A percentile compares a stretch with the other conserved stretches of the same genome.
Conservation (phyloP, 2,113 vertebrate species). For the Carettochelys insculpta region DNA sequence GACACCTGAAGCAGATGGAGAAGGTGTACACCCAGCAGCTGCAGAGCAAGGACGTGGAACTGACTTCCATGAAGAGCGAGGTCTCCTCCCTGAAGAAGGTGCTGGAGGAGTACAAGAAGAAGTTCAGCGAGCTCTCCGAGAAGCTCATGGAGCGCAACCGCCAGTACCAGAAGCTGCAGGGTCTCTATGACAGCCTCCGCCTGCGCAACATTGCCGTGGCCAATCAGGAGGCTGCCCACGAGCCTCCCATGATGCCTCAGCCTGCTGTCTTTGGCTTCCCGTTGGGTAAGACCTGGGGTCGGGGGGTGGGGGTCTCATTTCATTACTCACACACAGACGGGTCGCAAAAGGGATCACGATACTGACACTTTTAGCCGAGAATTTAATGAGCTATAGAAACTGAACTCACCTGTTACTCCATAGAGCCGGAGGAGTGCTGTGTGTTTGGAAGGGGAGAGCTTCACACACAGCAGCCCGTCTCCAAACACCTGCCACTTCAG, state of each 20-base stretch:
- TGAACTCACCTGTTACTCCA: not conserved
- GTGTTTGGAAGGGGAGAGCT: not conserved
- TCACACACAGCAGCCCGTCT: not conserved
- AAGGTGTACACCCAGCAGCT: conserved; percentile 87
- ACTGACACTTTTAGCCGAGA: too few species aligned
- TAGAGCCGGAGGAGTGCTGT: not conserved
- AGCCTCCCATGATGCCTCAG: conserved; percentile 55
- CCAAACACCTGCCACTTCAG: not conserved
- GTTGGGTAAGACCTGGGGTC: conserved; percentile 52
- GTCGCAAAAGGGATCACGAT: not conserved
- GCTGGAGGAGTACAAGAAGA: conserved; percentile 90
- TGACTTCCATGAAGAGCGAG: conserved; percentile 84
- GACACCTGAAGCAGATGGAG: conserved; percentile 87
- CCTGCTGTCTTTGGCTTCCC: conserved; percentile 67
- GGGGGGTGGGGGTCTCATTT: not conserved
- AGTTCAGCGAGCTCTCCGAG: conserved; percentile 89
- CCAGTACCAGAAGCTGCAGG: conserved; percentile 90
- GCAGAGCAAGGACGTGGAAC: conserved; percentile 86
- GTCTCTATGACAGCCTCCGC: conserved; percentile 87
- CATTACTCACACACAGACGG: not conserved
- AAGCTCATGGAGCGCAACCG: conserved; percentile 89
- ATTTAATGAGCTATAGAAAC: not conserved
- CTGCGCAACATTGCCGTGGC: conserved; percentile 83
- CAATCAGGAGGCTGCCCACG: conserved; percentile 63
- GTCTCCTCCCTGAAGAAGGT: conserved; percentile 88